Evolutionary conservation across 2,888 invertebrate genomes (phyloP), one percentile per base, ranked within the genome.

Genomic region (Microctonus aethiopoides): DNA sequence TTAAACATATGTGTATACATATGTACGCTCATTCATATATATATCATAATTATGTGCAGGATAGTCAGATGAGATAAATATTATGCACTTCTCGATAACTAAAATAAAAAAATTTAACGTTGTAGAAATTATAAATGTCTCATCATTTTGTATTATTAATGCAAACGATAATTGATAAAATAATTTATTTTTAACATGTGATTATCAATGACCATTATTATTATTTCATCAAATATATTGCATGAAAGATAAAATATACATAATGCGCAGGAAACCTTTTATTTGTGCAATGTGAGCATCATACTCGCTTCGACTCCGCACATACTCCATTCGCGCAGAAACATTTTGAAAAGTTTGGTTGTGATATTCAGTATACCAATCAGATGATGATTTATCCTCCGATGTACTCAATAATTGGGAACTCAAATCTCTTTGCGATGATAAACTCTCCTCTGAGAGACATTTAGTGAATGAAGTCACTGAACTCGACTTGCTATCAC

Each of bases 231-330:
- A n/a, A n/a, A n/a, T n/a, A n/a, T n/a, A n/a, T n/a, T n/a, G n/a
- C n/a, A n/a, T n/a, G n/a, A n/a, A n/a, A n/a, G n/a, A n/a, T n/a
- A n/a, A n/a, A n/a, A n/a, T n/a, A n/a, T n/a, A n/a, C n/a, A n/a
- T n/a, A 16, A 16, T 9, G 16, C 46, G 20, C 9, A 16, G 16
- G 26, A 84, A 89, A 95, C 95, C 94, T 94, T 93, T 91, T 84
- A 94, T 94, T 88, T 93, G 91, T 79, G 92, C 93, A 85, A 95
- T 95, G 87, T 95, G 95, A 68, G 93, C 92, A 87, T 95, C 95
- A 87, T 93, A 95, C 87, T 95, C 94, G 81, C 93, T 93, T 84
- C 92, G 92, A 87, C 93, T 94, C 84, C 94, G 90, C 75, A 92
- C 89, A 56, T 56, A 66, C 78, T 93, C 93, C 88, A 92, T 90